Evolutionary conservation across 2,113 vertebrate genomes (phyloP).

Genomic region (Protobothrops mucrosquamatus): DNA sequence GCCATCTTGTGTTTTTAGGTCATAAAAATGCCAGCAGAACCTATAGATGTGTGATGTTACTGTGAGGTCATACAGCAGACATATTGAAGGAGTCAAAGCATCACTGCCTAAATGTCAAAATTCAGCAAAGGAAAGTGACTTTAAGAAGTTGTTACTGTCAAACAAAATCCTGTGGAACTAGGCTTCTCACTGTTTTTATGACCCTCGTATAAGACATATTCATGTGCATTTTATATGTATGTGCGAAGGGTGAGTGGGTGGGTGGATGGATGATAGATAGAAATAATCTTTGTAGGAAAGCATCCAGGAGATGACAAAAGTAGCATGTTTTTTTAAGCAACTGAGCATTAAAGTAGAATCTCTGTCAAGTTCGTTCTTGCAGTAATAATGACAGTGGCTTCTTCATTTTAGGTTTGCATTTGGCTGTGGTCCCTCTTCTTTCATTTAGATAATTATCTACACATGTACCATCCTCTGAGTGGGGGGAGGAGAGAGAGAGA

Average conservation of each 20-base stretch:
- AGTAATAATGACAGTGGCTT: slow-evolving; percentile 1
- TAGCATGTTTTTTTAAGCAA: background rate
- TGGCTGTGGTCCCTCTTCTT: background rate
- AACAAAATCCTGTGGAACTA: background rate
- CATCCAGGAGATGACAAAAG: background rate
- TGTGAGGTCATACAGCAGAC: too few species aligned
- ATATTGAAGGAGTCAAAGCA: background rate
- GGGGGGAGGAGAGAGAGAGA: background rate
- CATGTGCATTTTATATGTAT: background rate
- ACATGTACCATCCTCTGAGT: background rate
- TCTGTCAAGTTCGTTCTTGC: slow-evolving; percentile 25
- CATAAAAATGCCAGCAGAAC: background rate
- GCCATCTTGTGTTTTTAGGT: background rate
- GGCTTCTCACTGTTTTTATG: background rate
- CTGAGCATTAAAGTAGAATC: background rate
- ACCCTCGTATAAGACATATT: background rate
- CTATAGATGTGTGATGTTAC: background rate
- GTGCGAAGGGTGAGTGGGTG: background rate
- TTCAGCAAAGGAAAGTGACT: background rate
- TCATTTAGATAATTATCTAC: slow-evolving; percentile 15
- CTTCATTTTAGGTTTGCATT: background rate
- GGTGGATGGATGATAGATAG: background rate
- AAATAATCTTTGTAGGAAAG: background rate
- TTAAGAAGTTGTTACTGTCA: background rate
- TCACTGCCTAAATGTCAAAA: background rate